These are phyloP conservation scores for Propithecus deckenii DNA, from an alignment of 2,797 vertebrate genomes.

Conservation along the genomic window DNA sequence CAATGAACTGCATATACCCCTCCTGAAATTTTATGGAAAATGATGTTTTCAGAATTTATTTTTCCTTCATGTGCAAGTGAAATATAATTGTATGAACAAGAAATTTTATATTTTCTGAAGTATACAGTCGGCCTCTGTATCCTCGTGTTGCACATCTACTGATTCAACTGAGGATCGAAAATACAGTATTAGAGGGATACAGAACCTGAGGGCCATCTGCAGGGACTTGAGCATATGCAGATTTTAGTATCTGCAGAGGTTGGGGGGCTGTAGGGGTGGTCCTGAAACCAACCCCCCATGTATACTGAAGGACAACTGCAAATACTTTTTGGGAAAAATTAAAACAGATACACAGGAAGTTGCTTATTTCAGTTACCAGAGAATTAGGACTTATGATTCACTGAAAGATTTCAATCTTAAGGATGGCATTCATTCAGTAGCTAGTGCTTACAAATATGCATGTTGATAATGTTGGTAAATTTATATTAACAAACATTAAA, in stretches of 20 bases:
- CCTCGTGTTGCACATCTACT: too few relatives aligned
- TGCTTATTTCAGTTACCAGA: not conserved
- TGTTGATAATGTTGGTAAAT: not conserved
- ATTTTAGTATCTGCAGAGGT: too few relatives aligned
- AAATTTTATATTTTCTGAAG: not conserved
- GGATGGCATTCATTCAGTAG: not conserved
- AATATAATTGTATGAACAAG: not conserved
- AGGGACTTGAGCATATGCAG: too few relatives aligned
- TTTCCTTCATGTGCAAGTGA: not conserved
- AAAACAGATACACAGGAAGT: not conserved
- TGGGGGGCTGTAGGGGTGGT: too few relatives aligned
- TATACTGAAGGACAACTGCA: not conserved
- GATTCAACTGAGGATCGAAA: too few relatives aligned
- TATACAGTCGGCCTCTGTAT: not conserved
- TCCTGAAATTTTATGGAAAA: not conserved
- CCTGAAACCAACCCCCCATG: too few relatives aligned
- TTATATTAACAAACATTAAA: not conserved
- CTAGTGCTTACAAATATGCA: not conserved
- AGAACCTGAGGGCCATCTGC: too few relatives aligned
- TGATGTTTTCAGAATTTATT: not conserved
- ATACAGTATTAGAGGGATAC: too few relatives aligned
- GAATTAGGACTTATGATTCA: not conserved
- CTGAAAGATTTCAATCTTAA: not conserved
- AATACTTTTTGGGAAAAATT: not conserved
- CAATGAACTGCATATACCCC: not conserved